Conservation (phyloP, 1,140 invertebrate species). For the Andrena cerasifolii region DNA sequence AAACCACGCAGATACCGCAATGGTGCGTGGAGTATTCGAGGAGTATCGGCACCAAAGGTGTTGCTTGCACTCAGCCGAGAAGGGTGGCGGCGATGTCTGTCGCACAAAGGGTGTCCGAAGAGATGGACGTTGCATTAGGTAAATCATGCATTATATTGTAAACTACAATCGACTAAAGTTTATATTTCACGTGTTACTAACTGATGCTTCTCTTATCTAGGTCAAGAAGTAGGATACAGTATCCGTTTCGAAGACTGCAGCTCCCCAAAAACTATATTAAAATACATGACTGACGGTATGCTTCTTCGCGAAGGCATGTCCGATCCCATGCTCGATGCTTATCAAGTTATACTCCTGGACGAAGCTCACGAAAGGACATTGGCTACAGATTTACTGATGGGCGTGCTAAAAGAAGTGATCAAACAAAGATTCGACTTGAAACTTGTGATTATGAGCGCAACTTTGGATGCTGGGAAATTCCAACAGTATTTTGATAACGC, state of each 20-base stretch:
- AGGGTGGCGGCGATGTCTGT: conserved; percentile 99
- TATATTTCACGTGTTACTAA: neutral
- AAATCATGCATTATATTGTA: conserved; percentile 8
- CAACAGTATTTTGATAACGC: conserved; percentile 99
- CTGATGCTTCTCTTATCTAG: conserved; percentile 70
- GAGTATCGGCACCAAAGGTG: conserved; percentile 89
- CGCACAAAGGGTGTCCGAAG: conserved; percentile 98
- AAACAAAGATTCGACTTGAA: conserved; percentile 97
- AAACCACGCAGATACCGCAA: conserved; percentile 98
- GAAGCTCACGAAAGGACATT: conserved; percentile 99
- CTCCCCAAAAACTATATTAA: conserved; percentile 94
- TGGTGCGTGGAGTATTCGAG: conserved; percentile 96
- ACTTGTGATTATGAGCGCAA: conserved; percentile 99
- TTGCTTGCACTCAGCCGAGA: conserved; percentile 98
- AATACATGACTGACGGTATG: conserved; percentile 99
- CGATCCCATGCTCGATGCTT: conserved; percentile 98
- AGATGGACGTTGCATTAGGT: conserved; percentile 97
- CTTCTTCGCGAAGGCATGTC: conserved; percentile 99
- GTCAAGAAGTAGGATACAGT: conserved; percentile 98
- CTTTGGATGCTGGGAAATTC: conserved; percentile 99
- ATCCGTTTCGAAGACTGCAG: conserved; percentile 99
- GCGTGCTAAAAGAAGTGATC: conserved; percentile 98
- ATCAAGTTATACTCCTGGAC: conserved; percentile 98
- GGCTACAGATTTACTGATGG: conserved; percentile 99
- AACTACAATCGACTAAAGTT: neutral